Evolutionary conservation across 1,140 invertebrate genomes (phyloP), one percentile per base, ranked within the genome.

Genomic region (Helicoverpa armigera): DNA sequence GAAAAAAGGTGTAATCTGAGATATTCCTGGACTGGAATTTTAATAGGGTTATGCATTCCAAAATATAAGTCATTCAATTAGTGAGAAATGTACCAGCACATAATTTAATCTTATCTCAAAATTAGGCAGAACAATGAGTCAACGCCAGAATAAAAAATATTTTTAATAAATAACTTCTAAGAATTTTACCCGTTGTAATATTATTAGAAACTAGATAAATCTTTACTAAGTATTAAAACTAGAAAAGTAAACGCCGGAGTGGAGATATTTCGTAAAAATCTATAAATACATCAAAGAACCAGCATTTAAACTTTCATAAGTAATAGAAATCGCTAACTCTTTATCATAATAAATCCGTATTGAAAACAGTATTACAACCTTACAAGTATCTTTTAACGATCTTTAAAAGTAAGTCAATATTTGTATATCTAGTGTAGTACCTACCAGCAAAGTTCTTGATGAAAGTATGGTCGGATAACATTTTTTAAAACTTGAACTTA

Each of bases 21-120:
- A 51, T 29, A 53, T 51, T 23, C 65, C 67, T 5, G 48, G 50
- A 70, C 48, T n/a, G 50, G 50, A 51, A 70, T 70, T 70, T 69
- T 70, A 53, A 18, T 53, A 70, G 50, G 18, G 12, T 53, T 70
- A 70, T 53, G 18, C 23, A 23, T 53, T 70, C 67, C n/a, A 29
- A 18, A n/a, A 51, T n/a, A 14, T 18, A n/a, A 16, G 67, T 70
- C 50, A 51, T 70, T 23, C 67, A 70, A 70, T 70, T 70, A 70
- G 67, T 70, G 67, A 13, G 50, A 70, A 70, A n/a, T 70, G 50
- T 70, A 70, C 67, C 18, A 54, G 67, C 48, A 48, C 67, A 70
- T 51, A 31, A 67, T 70, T 53, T 70, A 70, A 53, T 54, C 50
- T 79, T 50, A 72, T 78, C 58, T 73, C 16, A 48, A 72, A 73